Evolutionary conservation across 2,888 invertebrate species (phyloP).

Genomic region (Nesidiocoris tenuis): DNA sequence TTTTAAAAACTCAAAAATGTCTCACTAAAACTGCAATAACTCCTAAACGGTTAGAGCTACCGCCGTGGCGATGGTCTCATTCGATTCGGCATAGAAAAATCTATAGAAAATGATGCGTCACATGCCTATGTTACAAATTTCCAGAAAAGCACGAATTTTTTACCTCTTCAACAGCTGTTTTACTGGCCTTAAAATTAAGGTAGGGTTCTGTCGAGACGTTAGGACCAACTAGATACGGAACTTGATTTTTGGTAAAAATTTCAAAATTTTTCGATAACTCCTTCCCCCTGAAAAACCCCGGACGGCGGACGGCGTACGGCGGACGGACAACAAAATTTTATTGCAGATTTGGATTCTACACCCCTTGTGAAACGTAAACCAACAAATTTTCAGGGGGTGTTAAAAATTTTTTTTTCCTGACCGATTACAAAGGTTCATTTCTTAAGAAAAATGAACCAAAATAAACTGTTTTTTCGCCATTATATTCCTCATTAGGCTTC

Average conservation of each 20-base stretch:
- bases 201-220: background rate
- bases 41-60: too few species aligned
- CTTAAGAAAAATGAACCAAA: too few species aligned
- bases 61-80: background rate
- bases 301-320: too few species aligned
- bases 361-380: too few species aligned
- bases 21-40: background rate
- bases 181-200: background rate
- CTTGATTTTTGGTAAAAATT: background rate
- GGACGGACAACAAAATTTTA: too few species aligned
- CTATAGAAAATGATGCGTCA: background rate
- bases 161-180: background rate
- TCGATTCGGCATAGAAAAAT: background rate
- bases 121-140: background rate
- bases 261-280: background rate
- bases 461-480: too few species aligned
- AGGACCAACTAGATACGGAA: background rate
- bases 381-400: too few species aligned
- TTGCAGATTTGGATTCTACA: too few species aligned
- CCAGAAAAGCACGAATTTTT: background rate
- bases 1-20: background rate
- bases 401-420: too few species aligned
- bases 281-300: too few species aligned
- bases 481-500: too few species aligned
- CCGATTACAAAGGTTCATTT: too few species aligned